Evolutionary conservation across 2,888 invertebrate species (phyloP).

Genomic region (Nineta flava): DNA sequence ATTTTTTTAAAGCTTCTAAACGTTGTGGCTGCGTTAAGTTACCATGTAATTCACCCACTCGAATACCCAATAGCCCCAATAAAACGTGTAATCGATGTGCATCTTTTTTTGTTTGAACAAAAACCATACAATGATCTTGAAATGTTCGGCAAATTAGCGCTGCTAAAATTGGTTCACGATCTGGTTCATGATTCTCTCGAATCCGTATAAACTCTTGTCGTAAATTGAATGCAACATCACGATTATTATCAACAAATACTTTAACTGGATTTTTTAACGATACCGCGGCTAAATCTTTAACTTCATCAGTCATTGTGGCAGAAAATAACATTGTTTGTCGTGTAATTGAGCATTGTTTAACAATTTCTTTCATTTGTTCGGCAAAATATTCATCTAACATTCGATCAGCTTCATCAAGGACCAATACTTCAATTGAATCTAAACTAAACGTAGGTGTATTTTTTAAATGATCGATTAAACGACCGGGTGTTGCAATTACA

Average conservation of each 20-base stretch:
- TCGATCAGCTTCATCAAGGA: conserved; percentile 65
- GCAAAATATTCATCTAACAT: conserved; percentile 98
- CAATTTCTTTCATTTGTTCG: conserved; percentile 97
- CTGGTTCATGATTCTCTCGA: conserved; percentile 73
- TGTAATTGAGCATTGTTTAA: conserved; percentile 76
- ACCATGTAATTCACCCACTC: conserved; percentile 82
- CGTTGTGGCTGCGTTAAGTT: conserved; percentile 92
- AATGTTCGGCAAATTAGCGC: conserved; percentile 79
- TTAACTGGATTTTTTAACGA: conserved; percentile 85
- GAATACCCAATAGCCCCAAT: conserved; percentile 76
- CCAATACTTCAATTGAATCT: conserved; percentile 76
- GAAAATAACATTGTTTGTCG: conserved; percentile 96
- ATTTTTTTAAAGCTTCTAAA: conserved; percentile 72
- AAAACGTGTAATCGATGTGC: conserved; percentile 89
- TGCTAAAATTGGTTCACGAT: conserved; percentile 78
- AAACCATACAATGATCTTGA: conserved; percentile 80
- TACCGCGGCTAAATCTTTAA: conserved; percentile 84
- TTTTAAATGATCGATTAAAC: conserved; percentile 91
- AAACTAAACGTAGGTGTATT: conserved; percentile 88
- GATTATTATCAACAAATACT: conserved; percentile 91
- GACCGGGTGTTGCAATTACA: conserved; percentile 95
- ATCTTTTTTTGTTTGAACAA: conserved; percentile 92
- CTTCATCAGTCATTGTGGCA: conserved; percentile 98
- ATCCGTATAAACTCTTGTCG: conserved; percentile 93
- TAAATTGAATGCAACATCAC: conserved; percentile 87